Evolutionary conservation across 2,797 vertebrate species (phyloP).

Genomic region (Manis crassicaudata): DNA sequence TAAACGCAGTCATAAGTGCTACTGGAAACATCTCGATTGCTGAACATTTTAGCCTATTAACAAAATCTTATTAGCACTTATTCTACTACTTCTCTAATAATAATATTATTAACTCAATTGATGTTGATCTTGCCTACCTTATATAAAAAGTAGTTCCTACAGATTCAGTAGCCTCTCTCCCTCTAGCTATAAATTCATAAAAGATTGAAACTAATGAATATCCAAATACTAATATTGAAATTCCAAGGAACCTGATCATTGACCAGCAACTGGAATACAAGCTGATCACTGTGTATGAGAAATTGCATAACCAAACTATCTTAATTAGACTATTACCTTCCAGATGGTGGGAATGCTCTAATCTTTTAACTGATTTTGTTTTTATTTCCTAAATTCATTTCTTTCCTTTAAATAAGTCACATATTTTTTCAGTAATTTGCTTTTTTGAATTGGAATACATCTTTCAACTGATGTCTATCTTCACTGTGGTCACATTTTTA

Average conservation of each 20-base stretch:
- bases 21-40: not conserved
- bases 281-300: not conserved
- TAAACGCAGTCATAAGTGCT: not conserved
- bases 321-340: not conserved
- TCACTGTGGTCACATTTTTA: not conserved
- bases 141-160: not conserved
- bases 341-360: not conserved
- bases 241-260: not conserved
- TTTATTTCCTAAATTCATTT: not conserved
- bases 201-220: not conserved
- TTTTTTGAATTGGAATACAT: constrained; percentile 9
- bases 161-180: not conserved
- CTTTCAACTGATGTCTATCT: not conserved
- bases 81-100: not conserved
- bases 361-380: not conserved
- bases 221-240: not conserved
- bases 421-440: not conserved
- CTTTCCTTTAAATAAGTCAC: not conserved
- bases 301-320: not conserved
- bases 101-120: not conserved
- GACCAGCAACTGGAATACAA: not conserved
- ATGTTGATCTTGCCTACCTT: not conserved
- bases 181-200: not conserved
- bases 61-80: constrained; percentile 16
- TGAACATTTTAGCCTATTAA: not conserved